Base-by-base conservation (phyloP, 2,113 vertebrate genomes). In the Passer montanus region DNA sequence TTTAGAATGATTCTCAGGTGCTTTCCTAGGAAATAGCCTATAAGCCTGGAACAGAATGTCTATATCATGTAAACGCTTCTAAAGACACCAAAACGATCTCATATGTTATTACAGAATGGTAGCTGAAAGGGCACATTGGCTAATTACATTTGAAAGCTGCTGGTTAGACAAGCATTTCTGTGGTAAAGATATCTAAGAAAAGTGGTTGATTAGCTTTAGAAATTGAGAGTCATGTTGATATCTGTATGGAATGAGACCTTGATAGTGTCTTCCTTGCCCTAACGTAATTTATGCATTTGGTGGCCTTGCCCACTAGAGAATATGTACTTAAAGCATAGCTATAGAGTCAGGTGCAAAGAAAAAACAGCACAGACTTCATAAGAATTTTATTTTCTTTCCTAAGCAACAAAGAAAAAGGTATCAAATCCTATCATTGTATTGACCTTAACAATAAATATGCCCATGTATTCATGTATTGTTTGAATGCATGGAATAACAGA, bases 391-490 rank as follows among this genome's bases (percentile, higher is more conserved):
- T 96, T 93, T 83, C 47, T 82, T 60, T 84, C 17, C 69, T 89
- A 91, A 89, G 63, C 66, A 95, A 75, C n/a, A 86, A 89, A 95
- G 70, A 69, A 95, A 94, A 74, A 43, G 53, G 27, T 60, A 90
- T 89, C 86, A 90, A 92, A 86, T 93, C 55, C 62, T 95, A 93
- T 59, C 69, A 96, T 83, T 95, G 78, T 93, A 68, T 69, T 97
- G 92, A 96, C 95, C 95, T 97, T 96, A 95, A 94, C 90, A 95
- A 90, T 97, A 97, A 96, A 97, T 89, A 81, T 94, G 94, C n/a
- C 92, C 82, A 30, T 46, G 44, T 83, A 80, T 93, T 94, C 85
- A 49, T 67, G 75, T 64, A 83, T 46, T 94, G 52, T 87, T 97
- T 91, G 47, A 4, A 6, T 87, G 78, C 67, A 94, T 80, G 95